A percentile compares a stretch with the other conserved stretches of the same genome.
phyloP scores from a whole-genome alignment of 2,113 vertebrate species.

The Polypterus senegalus region DNA sequence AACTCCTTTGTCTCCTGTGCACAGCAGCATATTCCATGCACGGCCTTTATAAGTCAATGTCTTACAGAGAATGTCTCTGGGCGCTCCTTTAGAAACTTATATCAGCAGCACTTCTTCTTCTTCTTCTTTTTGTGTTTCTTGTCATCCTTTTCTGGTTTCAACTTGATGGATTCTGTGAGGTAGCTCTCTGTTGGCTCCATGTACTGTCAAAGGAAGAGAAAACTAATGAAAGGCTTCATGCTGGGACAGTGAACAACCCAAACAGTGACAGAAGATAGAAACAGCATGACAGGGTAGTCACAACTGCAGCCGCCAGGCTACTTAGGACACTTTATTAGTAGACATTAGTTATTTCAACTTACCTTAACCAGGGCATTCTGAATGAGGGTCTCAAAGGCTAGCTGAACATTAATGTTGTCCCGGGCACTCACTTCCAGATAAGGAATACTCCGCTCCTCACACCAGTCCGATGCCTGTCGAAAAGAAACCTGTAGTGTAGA shows the following conservation, averaged over 20 bases:
- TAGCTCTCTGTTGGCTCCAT: conserved; percentile 42
- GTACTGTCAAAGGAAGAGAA: conserved; percentile 31
- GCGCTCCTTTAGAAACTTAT: too few species aligned
- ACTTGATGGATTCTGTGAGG: conserved; percentile 56
- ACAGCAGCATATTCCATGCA: too few species aligned
- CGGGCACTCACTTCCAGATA: conserved; percentile 69
- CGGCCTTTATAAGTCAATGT: too few species aligned
- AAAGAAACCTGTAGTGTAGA: conserved; percentile 35
- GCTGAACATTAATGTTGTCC: conserved; percentile 50
- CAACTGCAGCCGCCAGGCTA: neutral
- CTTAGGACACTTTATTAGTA: neutral
- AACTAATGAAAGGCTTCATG: neutral
- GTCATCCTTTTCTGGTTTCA: conserved; percentile 32
- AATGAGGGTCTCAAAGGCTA: conserved; percentile 54
- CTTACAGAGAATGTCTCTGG: too few species aligned
- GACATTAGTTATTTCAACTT: conserved; percentile 18
- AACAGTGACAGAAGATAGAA: neutral
- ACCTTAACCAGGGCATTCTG: conserved; percentile 47
- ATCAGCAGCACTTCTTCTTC: conserved; percentile 47
- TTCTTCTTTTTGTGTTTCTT: conserved; percentile 18
- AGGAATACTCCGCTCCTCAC: conserved; percentile 49
- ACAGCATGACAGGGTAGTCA: neutral
- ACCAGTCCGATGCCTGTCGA: conserved; percentile 46
- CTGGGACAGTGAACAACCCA: neutral
- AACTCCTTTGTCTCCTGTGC: too few species aligned